Percentiles rank a stretch among this genome's conserved stretches.
Evolutionary conservation across 2,113 vertebrate species (phyloP).

Genomic region (Galeopterus variegatus): DNA sequence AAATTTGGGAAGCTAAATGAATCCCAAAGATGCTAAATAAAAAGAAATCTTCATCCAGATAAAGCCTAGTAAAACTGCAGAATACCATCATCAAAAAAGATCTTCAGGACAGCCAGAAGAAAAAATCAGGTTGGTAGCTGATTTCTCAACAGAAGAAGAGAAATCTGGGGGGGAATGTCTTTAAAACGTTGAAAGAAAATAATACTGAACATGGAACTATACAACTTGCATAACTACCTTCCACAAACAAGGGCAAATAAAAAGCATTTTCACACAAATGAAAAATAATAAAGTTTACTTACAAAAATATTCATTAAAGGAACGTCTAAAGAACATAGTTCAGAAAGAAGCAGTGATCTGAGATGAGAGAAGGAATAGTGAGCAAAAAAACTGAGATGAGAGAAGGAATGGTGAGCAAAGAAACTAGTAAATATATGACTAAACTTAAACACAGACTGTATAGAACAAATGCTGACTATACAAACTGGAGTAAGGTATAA

Average conservation of each 20-base stretch:
- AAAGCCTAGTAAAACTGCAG: not conserved
- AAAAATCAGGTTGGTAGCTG: not conserved
- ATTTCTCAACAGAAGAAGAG: not conserved
- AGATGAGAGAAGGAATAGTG: not conserved
- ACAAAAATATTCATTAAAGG: not conserved
- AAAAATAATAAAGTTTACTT: slow-evolving; percentile 33
- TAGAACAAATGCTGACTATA: slow-evolving; percentile 33
- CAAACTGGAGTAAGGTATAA: not conserved
- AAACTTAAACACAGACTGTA: not conserved
- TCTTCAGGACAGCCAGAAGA: not conserved
- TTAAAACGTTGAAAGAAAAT: slow-evolving; percentile 9
- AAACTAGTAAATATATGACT: not conserved
- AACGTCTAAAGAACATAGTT: not conserved
- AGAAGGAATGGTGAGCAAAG: not conserved
- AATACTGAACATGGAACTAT: not conserved
- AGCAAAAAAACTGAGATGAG: not conserved
- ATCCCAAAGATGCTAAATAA: not conserved
- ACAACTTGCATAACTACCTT: slow-evolving; percentile 22
- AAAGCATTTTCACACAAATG: slow-evolving; percentile 52
- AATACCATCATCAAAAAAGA: not conserved
- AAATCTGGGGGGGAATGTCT: not conserved
- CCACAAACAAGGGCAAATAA: slow-evolving; percentile 37
- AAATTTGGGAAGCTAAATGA: slow-evolving; percentile 60
- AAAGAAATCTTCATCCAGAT: not conserved
- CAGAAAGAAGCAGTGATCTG: not conserved